Evolutionary conservation across 2,113 vertebrate genomes (phyloP), one percentile per base, ranked within the genome.

Genomic region (Gymnarchus niloticus): DNA sequence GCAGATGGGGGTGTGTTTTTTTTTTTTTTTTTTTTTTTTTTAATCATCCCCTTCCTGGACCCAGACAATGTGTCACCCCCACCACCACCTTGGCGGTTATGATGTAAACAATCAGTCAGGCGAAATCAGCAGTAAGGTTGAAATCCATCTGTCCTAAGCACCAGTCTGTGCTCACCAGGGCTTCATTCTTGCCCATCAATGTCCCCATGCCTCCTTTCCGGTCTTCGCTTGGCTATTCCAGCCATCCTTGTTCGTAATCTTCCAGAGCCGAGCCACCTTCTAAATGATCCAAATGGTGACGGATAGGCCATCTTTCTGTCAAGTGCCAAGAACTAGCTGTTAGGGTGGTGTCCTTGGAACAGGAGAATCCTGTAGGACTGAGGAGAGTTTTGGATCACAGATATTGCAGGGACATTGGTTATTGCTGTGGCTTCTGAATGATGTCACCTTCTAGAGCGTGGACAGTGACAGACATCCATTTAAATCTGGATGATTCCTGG

Each of bases 131-230:
- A 90, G 90, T 91, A 91, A 86, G 76, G 88, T 91, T 91, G 92
- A 90, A 93, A 92, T 92, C 92, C 89, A 93, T 94, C 92, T 93
- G 91, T 90, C 92, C 92, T 8, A 91, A 92, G 89, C 91, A 90
- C 91, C 91, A 89, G 86, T 89, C 84, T 89, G 86, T 92, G 92
- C 33, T 91, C 93, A 90, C 86, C 87, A 91, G 92, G 92, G 21
- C 52, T 52, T 25, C 6, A 49, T 85, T 23, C 48, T 7, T 41
- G 4, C 6, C 19, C 41, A 48, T 17, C 8, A 21, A 44, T 0
- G 44, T 37, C 76, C 17, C 28, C 44, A 25, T 41, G 48, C 33
- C 61, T 76, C 28, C 9, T 44, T 41, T 56, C 52, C 12, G 25
- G 19, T 52, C 21, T 3, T 19, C 23, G 37, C 44, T 78, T 23